phyloP scores from a whole-genome alignment of 1,140 invertebrate genomes.

The Rhagoletis pomonella region DNA sequence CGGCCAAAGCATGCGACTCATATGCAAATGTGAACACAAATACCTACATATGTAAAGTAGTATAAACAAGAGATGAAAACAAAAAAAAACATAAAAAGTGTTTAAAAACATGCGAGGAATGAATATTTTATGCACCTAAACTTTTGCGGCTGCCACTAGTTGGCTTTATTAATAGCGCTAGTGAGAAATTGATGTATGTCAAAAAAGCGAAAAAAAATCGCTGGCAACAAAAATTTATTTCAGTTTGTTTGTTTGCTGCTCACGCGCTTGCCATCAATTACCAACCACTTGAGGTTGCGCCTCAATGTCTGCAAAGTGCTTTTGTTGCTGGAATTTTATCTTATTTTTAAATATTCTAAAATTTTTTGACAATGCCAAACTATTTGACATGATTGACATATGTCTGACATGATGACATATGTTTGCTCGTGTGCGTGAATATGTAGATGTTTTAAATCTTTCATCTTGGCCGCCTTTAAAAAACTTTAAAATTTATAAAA shows the following conservation, averaged over 20 bases:
- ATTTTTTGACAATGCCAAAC: conserved; percentile 13
- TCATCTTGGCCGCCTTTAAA: no score
- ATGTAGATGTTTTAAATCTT: not conserved
- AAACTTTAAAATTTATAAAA: no score
- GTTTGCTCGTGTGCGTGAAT: not conserved
- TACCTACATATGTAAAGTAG: not conserved
- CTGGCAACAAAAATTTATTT: not conserved
- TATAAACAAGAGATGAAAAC: no score
- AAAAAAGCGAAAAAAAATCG: not conserved
- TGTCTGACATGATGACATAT: no score
- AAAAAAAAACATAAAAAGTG: no score
- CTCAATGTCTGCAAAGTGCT: not conserved
- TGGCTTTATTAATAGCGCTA: not conserved
- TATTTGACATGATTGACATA: conserved; percentile 37
- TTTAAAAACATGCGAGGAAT: no score
- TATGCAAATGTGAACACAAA: not conserved
- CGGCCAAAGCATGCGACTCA: not conserved
- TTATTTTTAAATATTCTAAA: not conserved
- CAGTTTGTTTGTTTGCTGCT: not conserved
- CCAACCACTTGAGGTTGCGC: conserved; percentile 14
- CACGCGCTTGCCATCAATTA: conserved; percentile 13
- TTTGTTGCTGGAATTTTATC: not conserved
- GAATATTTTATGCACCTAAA: no score
- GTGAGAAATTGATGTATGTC: not conserved
- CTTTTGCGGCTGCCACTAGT: not conserved